These are phyloP conservation scores for Scolopax mira DNA, from an alignment of 2,113 vertebrate genomes.

Conservation along the genomic window DNA sequence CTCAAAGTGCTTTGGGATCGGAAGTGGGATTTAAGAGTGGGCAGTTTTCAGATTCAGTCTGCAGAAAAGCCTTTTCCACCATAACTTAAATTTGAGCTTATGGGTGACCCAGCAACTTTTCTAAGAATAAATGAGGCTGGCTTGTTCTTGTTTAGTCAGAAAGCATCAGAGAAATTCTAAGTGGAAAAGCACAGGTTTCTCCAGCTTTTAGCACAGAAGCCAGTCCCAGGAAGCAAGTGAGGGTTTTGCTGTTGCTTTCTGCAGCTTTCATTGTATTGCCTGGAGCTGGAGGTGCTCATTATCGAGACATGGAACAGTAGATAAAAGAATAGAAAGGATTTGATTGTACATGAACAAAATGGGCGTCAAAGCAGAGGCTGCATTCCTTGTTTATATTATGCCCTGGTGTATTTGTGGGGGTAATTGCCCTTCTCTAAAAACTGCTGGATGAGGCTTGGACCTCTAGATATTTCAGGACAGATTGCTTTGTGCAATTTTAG, in stretches of 20 bases:
- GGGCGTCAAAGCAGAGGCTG: not conserved
- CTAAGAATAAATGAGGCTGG: not conserved
- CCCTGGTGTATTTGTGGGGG: not conserved
- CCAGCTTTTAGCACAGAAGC: not conserved
- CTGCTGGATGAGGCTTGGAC: not conserved
- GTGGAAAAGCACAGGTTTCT: not conserved
- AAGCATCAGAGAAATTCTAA: not conserved
- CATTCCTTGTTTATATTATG: not conserved
- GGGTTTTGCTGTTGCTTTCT: not conserved
- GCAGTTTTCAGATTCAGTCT: conserved; percentile 13
- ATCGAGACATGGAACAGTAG: not conserved
- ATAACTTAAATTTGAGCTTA: not conserved
- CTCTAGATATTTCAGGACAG: not conserved
- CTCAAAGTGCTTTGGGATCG: conserved; percentile 49
- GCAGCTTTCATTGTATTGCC: not conserved
- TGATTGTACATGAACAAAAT: not conserved
- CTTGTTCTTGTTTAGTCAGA: not conserved
- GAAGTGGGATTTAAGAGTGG: conserved; percentile 20
- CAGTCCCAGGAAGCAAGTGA: not conserved
- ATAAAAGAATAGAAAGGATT: not conserved
- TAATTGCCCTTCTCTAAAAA: not conserved
- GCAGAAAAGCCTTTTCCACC: not conserved
- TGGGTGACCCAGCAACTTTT: not conserved
- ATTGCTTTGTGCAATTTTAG: not conserved
- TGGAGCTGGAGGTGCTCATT: not conserved